Base-by-base conservation (phyloP, 1,140 invertebrate species). In the Oreohelix idahoensis region DNA sequence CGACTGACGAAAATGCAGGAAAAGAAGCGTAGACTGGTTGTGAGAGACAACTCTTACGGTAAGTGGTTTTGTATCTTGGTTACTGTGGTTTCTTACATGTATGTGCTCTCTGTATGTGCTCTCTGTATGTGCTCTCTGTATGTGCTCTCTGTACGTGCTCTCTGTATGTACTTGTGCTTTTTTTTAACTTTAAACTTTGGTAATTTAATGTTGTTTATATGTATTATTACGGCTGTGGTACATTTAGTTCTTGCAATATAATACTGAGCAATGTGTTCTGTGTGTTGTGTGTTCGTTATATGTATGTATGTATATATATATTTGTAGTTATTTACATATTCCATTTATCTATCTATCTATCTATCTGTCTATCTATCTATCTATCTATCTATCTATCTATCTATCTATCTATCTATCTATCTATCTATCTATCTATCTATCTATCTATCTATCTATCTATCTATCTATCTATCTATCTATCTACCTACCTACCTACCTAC, bases 1-100 rank as follows among this genome's bases (percentile, higher is more conserved):
- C 5, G 42, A 45, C 5, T 15, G 23, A 58, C 53, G 2, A n/a
- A 58, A 58, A 58, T 73, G 71, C 71, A 73, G 36, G 71, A 73
- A 11, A 73, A 73, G 71, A 73, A 73, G 23, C 15, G 71, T 13
- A 73, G 71, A 73, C 38, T 73, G 8, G 71, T 73, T 73, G 71
- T 73, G 36, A 73, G 71, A 45, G 71, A 73, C n/a, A 73, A 73
- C 71, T 73, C 71, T 4, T 73, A 45, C 29, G 71, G 71, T 73
- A 42, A 73, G 71, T 73, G 8, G 2, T 4, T 58, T 58, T 58
- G 15, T 58, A 2, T 10, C 53, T 15, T 15, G 20, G 1, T n/a
- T 15, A 20, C 2, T 58, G 1, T 2, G 1, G 53, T 58, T 23
- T 23, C 53, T 58, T 58, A 58, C 53, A 20, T n/a, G 10, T 4